These are phyloP conservation scores for Diglossa cyanea DNA, from an alignment of 2,797 vertebrate species.

Conservation along the genomic window DNA sequence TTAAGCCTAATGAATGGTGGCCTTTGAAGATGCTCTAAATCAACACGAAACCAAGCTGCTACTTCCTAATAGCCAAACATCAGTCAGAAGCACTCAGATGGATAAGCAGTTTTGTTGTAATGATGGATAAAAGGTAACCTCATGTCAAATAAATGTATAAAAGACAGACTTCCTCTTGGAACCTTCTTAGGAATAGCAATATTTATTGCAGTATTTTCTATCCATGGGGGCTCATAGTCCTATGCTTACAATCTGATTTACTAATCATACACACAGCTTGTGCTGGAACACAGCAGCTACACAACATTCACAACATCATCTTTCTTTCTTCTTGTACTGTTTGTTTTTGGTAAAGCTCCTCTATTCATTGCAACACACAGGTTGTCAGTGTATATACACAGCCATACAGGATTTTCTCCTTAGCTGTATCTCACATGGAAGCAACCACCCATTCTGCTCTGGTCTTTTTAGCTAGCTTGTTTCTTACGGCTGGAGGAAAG, in stretches of 20 bases:
- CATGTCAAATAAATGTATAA: not conserved
- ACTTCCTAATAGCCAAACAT: not conserved
- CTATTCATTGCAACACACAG: accelerated
- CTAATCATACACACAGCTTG: not conserved
- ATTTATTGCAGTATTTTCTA: not conserved
- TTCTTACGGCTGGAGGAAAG: not conserved
- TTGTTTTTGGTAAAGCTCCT: not conserved
- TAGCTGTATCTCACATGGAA: not conserved
- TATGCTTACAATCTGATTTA: not conserved
- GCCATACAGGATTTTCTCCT: not conserved
- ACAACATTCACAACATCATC: not conserved
- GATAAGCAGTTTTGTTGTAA: not conserved
- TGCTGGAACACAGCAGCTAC: not conserved
- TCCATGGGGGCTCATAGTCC: not conserved
- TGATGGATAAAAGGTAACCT: not conserved
- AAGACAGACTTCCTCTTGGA: not conserved
- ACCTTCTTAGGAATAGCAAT: not conserved
- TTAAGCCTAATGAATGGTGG: not conserved
- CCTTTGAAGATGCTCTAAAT: not conserved
- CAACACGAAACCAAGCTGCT: not conserved
- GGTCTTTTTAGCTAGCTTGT: not conserved
- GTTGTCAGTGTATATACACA: not conserved
- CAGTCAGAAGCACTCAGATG: not conserved
- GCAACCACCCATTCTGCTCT: not conserved
- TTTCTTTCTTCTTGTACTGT: not conserved